These are phyloP conservation scores for Australoheros scitulus DNA, from an alignment of 2,113 vertebrate genomes.

Conservation along the genomic window DNA sequence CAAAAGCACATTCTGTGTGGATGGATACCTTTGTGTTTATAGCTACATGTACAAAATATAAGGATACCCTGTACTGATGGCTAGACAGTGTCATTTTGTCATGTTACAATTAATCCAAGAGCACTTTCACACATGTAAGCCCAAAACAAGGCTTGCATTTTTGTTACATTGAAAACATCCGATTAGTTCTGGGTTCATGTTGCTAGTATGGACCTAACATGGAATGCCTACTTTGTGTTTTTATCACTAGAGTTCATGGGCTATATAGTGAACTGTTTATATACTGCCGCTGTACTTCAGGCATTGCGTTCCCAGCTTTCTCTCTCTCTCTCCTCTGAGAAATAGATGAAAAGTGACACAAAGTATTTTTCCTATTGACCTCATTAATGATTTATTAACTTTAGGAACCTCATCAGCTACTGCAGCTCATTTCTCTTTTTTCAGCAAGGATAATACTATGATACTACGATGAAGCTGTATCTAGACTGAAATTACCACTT, in stretches of 20 bases:
- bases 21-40: slow-evolving; percentile 51
- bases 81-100: slow-evolving; percentile 2
- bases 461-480: not conserved
- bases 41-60: slow-evolving; percentile 21
- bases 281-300: not conserved
- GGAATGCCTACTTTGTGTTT: not conserved
- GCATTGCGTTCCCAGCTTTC: not conserved
- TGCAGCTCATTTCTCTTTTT: not conserved
- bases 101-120: slow-evolving; percentile 13
- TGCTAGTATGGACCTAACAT: not conserved
- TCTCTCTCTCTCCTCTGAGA: not conserved
- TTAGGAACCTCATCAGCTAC: not conserved
- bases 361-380: not conserved
- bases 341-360: not conserved
- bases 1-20: slow-evolving; percentile 39
- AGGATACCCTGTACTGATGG: slow-evolving; percentile 9
- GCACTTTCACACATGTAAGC: not conserved
- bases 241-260: not conserved
- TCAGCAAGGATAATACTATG: not conserved
- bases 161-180: not conserved
- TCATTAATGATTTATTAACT: not conserved
- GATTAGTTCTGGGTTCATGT: not conserved
- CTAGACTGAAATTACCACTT: not conserved
- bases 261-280: not conserved
- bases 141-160: not conserved